phyloP scores from a whole-genome alignment of 2,797 vertebrate species.

The Danio jaintianensis region DNA sequence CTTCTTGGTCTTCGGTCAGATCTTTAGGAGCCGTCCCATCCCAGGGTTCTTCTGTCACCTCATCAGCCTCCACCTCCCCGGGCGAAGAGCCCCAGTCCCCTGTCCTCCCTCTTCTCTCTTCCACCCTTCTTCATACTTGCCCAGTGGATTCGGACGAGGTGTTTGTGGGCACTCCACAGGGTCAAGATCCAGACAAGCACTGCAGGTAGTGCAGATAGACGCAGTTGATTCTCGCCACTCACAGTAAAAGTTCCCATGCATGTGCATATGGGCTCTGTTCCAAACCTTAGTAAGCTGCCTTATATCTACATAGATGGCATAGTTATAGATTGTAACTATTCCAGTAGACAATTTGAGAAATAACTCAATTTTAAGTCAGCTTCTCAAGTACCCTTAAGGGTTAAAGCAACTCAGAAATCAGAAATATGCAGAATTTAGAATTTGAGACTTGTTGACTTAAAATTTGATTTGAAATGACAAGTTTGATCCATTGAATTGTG shows the following conservation, averaged over 20 bases:
- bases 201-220: constrained; percentile 79
- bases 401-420: not conserved
- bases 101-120: constrained; percentile 73
- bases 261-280: constrained; percentile 9
- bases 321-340: not conserved
- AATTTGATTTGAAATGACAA: too few relatives aligned
- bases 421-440: too few relatives aligned
- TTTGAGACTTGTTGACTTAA: too few relatives aligned
- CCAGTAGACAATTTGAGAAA: not conserved
- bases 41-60: constrained; percentile 69
- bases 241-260: constrained; percentile 34
- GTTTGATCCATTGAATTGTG: too few relatives aligned
- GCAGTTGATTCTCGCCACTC: constrained; percentile 51
- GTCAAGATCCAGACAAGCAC: constrained; percentile 70
- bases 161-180: constrained; percentile 45
- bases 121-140: constrained; percentile 74
- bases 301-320: not conserved
- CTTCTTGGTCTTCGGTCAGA: constrained; percentile 60
- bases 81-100: constrained; percentile 75
- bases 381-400: not conserved
- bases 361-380: not conserved
- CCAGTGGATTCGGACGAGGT: constrained; percentile 62
- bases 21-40: constrained; percentile 59
- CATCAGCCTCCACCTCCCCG: constrained; percentile 76
- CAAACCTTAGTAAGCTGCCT: constrained; percentile 3